Evolutionary conservation across 2,888 invertebrate genomes (phyloP).

Genomic region (Rhabditophanes sp.): DNA sequence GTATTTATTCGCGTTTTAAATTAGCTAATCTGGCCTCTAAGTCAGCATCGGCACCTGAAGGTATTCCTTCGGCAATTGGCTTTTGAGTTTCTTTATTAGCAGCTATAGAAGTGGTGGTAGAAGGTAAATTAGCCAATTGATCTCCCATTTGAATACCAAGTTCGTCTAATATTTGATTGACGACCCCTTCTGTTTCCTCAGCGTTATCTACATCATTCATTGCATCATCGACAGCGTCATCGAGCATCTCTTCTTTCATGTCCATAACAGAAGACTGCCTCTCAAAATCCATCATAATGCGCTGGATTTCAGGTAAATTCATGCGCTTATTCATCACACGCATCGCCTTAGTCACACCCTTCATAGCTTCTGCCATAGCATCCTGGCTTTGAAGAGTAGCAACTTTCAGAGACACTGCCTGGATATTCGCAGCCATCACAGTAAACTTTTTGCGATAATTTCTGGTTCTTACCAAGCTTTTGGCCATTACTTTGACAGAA

Average conservation of each 20-base stretch:
- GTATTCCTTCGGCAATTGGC: conserved; percentile 14
- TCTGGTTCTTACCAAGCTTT: conserved; percentile 85
- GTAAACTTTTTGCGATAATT: conserved; percentile 91
- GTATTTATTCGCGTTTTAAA: conserved; percentile 63
- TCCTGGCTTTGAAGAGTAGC: conserved; percentile 93
- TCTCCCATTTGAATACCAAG: conserved; percentile 84
- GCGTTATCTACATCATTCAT: conserved; percentile 96
- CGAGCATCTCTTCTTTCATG: conserved; percentile 99
- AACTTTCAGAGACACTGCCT: conserved; percentile 87
- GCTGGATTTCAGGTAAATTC: conserved; percentile 95
- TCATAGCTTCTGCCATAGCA: too few species aligned
- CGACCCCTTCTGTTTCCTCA: conserved; percentile 59
- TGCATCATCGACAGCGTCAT: conserved; percentile 96
- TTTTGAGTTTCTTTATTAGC: conserved; percentile 9
- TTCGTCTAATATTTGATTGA: conserved; percentile 68
- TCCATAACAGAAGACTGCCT: conserved; percentile 99
- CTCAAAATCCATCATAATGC: conserved; percentile 67
- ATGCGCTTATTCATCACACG: conserved; percentile 80
- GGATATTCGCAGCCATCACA: conserved; percentile 96
- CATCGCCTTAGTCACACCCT: conserved; percentile 94
- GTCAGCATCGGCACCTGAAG: conserved; percentile 61
- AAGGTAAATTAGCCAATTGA: conserved; percentile 72
- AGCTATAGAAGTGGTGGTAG: conserved; percentile 52
- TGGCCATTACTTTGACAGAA: conserved; percentile 98
- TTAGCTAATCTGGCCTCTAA: conserved; percentile 88